phyloP scores from a whole-genome alignment of 1,140 invertebrate species.

The Hormaphis cornu region DNA sequence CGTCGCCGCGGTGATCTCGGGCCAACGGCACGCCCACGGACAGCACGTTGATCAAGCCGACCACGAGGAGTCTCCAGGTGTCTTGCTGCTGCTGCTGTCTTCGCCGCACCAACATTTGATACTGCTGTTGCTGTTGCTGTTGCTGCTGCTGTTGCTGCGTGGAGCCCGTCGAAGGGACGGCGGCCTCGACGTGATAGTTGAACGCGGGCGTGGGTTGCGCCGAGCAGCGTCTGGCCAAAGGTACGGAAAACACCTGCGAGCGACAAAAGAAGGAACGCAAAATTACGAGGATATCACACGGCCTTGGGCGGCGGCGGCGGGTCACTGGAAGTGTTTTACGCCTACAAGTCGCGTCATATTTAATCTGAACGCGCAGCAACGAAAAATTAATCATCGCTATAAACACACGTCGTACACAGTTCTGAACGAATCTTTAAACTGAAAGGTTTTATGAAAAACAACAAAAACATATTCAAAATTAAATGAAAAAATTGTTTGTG shows the following conservation, averaged over 20 bases:
- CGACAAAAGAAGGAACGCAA: not conserved
- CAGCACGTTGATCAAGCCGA: conserved; percentile 67
- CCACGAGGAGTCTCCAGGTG: conserved; percentile 81
- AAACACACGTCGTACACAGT: no score
- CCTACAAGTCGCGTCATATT: no score
- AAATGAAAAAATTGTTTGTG: no score
- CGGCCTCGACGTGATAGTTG: not conserved
- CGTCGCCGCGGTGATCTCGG: conserved; percentile 56
- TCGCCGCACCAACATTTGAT: not conserved
- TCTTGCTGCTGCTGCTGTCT: conserved; percentile 49
- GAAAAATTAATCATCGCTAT: no score
- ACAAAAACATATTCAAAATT: no score
- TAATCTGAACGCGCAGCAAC: no score
- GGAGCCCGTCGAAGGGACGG: not conserved
- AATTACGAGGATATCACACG: not conserved
- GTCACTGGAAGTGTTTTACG: no score
- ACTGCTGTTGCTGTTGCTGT: not conserved
- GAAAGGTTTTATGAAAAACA: no score
- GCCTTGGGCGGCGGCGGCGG: no score
- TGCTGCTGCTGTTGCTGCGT: not conserved
- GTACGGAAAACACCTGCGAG: conserved; percentile 55
- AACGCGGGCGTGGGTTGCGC: not conserved
- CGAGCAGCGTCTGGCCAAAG: conserved; percentile 68
- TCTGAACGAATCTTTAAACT: no score
- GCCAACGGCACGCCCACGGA: conserved; percentile 79